Evolutionary conservation across 2,888 invertebrate species (phyloP).

Genomic region (Melikaiella ostensackeni): DNA sequence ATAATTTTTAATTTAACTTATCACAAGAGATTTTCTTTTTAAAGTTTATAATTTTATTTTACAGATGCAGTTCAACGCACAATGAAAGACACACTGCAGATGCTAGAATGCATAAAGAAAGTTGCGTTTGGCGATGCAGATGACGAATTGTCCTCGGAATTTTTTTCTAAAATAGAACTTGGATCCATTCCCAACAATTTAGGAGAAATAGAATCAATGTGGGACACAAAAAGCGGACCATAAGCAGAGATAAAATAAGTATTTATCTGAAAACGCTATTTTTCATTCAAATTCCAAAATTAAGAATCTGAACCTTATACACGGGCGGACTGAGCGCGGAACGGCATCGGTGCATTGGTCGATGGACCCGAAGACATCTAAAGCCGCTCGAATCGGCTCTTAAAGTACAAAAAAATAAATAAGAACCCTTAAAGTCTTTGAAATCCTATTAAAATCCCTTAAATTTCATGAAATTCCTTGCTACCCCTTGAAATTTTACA

Average conservation of each 20-base stretch:
- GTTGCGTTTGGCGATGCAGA: constrained; percentile 36
- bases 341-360: too few relatives aligned
- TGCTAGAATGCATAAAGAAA: constrained; percentile 43
- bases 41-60: constrained; percentile 21
- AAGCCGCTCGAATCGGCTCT: too few relatives aligned
- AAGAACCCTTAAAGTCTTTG: too few relatives aligned
- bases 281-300: too few relatives aligned
- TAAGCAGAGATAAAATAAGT: background rate
- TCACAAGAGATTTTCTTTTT: too few relatives aligned
- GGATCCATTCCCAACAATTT: background rate
- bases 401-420: too few relatives aligned
- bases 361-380: too few relatives aligned
- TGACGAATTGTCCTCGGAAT: background rate
- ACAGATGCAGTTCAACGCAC: constrained; percentile 40
- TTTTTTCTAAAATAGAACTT: background rate
- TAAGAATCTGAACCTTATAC: background rate
- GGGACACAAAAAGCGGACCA: background rate
- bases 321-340: too few relatives aligned
- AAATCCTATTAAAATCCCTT: too few relatives aligned
- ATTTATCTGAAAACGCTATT: background rate
- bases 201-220: background rate
- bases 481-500: too few relatives aligned
- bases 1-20: background rate
- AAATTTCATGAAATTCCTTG: too few relatives aligned
- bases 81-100: constrained; percentile 29